phyloP scores from a whole-genome alignment of 1,140 invertebrate species.

The Drosophila guanche region DNA sequence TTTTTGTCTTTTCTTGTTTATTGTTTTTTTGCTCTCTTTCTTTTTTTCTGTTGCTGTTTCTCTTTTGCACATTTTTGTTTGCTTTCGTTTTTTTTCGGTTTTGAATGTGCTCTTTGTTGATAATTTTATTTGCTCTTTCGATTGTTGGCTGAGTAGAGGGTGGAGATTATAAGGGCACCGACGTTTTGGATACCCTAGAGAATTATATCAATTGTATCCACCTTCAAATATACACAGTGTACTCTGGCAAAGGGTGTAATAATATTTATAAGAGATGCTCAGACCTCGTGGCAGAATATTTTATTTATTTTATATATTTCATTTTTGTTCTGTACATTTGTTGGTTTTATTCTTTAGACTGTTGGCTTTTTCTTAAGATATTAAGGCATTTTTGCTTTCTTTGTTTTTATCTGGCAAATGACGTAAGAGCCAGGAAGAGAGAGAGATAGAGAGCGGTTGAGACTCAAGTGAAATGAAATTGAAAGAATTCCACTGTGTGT shows the following conservation, averaged over 20 bases:
- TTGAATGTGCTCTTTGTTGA: constrained; percentile 72
- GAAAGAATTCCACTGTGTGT: neutral
- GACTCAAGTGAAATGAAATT: neutral
- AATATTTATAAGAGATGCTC: constrained; percentile 39
- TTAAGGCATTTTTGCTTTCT: constrained; percentile 26
- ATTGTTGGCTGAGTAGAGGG: constrained; percentile 37
- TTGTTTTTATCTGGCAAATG: constrained; percentile 23
- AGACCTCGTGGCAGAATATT: constrained; percentile 51
- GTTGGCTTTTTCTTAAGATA: constrained; percentile 9
- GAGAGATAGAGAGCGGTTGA: neutral
- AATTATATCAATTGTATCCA: neutral
- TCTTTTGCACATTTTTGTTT: constrained; percentile 45
- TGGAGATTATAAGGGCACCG: neutral
- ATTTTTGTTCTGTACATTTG: constrained; percentile 36
- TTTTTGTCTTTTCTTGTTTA: constrained; percentile 33
- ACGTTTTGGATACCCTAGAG: neutral
- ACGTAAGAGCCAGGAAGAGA: constrained; percentile 30
- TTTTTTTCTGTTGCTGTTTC: constrained; percentile 11
- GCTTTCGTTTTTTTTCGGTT: constrained; percentile 32
- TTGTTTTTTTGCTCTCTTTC: constrained; percentile 27
- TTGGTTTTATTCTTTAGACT: constrained; percentile 3
- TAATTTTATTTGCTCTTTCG: constrained; percentile 71
- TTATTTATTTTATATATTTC: too few relatives aligned
- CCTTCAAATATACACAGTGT: too few relatives aligned
- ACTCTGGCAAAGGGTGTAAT: neutral